A percentile compares a stretch with the other conserved stretches of the same genome.
These are phyloP conservation scores for Lymantria dispar DNA, from an alignment of 2,888 invertebrate genomes.

Conservation along the genomic window DNA sequence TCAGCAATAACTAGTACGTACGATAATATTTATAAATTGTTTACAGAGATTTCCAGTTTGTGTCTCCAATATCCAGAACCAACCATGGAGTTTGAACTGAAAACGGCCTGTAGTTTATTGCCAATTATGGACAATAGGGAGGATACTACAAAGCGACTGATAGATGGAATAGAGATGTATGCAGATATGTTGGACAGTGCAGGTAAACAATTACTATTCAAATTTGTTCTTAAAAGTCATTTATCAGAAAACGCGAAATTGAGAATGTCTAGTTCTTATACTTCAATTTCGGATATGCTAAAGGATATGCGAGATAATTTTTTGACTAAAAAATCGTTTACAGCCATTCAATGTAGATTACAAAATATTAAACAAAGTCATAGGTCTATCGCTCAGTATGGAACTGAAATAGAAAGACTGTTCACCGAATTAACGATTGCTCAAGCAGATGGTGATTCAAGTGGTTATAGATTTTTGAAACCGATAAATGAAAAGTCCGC, in stretches of 20 bases:
- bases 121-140: background rate
- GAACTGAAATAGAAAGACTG: background rate
- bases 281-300: background rate
- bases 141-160: conserved; percentile 3
- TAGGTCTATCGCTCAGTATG: background rate
- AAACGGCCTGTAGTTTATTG: conserved; percentile 7
- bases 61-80: background rate
- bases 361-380: background rate
- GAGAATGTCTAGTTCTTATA: background rate
- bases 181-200: conserved; percentile 3
- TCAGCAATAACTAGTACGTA: background rate
- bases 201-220: background rate
- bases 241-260: background rate
- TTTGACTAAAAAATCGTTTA: background rate
- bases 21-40: background rate
- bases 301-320: background rate
- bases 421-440: conserved; percentile 1
- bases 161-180: conserved; percentile 10
- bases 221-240: conserved; percentile 1
- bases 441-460: background rate
- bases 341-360: background rate
- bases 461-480: background rate
- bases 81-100: conserved; percentile 9
- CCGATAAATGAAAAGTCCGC: background rate
- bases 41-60: background rate